Evolutionary conservation across 2,797 vertebrate species (phyloP), one percentile per base, ranked within the genome.

Genomic region (Pteronotus mesoamericanus): DNA sequence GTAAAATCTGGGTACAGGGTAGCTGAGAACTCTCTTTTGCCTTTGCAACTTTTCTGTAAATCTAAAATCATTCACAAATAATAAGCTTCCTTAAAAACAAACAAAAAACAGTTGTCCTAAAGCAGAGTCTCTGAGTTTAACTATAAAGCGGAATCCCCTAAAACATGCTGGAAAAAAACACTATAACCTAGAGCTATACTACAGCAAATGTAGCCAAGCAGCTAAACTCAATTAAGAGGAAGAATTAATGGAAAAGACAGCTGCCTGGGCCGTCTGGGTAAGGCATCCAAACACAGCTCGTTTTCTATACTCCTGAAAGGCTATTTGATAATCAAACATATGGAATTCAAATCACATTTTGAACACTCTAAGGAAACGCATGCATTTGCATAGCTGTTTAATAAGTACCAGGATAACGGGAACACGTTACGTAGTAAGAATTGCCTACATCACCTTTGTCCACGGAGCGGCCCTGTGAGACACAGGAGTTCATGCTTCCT

Each of bases 201-300:
- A 64, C 18, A 48, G 48, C 26, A 39, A 91, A 75, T 9, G 29
- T 1, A 96, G 77, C 57, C 74, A 85, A 48, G 61, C 71, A 95
- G 44, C 95, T 75, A 64, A 69, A 83, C 61, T 95, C 61, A 89
- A 55, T 59, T 77, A 84, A 71, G 83, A 92, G 44, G 53, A 88
- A 95, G 92, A 96, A 90, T 94, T 94, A 92, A 92, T 71, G 64
- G 61, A 61, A 92, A 71, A 75, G 57, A 66, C 77, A 88, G 46
- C 37, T 48, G 46, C 72, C 61, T 83, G 39, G 9, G 69, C 64
- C 74, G 51, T 89, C 91, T 66, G 34, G 57, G 11, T 53, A 69
- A 44, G n/a, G 32, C 5, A 16, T 94, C 80, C 93, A 96, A 92
- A 82, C 51, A 34, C 12, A 19, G 34, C 18, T 74, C 89, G 64